phyloP scores from a whole-genome alignment of 2,797 vertebrate genomes.

The Myotis myotis region DNA sequence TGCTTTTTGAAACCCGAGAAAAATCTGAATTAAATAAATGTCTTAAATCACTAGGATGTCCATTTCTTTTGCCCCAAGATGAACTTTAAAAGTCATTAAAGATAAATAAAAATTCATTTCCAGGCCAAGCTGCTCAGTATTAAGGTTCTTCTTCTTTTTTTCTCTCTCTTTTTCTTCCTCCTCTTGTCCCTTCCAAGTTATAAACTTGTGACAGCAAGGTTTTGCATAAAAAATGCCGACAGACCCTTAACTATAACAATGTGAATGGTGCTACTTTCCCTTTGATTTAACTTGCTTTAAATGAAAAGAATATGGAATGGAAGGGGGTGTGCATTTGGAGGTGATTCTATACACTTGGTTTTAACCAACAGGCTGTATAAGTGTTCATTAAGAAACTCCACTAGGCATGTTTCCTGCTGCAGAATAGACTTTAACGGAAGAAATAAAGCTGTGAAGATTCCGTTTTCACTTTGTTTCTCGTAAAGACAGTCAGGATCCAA shows the following conservation, averaged over 20 bases:
- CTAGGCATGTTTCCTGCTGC: constrained; percentile 79
- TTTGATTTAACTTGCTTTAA: constrained; percentile 85
- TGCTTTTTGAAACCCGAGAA: constrained; percentile 53
- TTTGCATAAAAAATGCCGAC: constrained; percentile 45
- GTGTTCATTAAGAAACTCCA: constrained; percentile 78
- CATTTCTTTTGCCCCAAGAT: constrained; percentile 61
- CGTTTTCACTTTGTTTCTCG: constrained; percentile 87
- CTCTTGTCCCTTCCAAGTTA: constrained; percentile 44
- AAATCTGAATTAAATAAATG: constrained; percentile 54
- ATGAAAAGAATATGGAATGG: constrained; percentile 75
- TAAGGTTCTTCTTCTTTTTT: background rate
- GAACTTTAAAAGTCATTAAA: constrained; percentile 62
- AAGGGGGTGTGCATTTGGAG: constrained; percentile 72
- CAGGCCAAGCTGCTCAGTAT: background rate
- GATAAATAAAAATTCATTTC: constrained; percentile 65
- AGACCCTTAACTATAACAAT: constrained; percentile 75
- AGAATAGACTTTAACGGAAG: constrained; percentile 82
- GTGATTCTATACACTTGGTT: constrained; percentile 79
- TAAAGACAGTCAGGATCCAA: constrained; percentile 87
- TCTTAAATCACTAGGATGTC: constrained; percentile 52
- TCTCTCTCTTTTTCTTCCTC: background rate
- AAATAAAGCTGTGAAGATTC: constrained; percentile 84
- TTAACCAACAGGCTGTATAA: constrained; percentile 82
- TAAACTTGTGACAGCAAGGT: background rate
- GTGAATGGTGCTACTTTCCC: constrained; percentile 67